Evolutionary conservation across 2,797 vertebrate genomes (phyloP), one percentile per base, ranked within the genome.

Genomic region (Gadopsis bispinosus): DNA sequence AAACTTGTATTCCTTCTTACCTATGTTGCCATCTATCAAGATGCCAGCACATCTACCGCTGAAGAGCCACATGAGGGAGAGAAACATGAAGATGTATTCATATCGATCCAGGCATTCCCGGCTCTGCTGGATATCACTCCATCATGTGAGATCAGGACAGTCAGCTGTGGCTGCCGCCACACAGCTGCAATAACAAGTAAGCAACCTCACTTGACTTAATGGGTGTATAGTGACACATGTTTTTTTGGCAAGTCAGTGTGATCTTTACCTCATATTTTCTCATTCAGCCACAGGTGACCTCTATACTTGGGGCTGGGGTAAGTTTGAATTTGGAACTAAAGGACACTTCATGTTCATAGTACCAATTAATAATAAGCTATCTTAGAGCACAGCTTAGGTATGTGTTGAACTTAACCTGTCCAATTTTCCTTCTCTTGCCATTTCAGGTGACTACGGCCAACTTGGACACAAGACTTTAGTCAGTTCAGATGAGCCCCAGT

Each of bases 281-380:
- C 1, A 29, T 92, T 81, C 90, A 99, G 98, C 95, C 5, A 77
- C 80, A 0, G 97, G 98, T 0, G 94, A 96, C 70, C 96, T 99
- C 56, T 99, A 97, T 89, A 98, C 98, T 19, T 99, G 98, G 98
- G 98, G 98, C 83, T 99, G 97, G 98, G 98, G 98, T 99, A 94
- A 96, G 89, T 51, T 54, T 77, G 16, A 13, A 48, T 64, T 65
- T 56, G 0, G 2, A 79, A 3, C 17, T 54, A 4, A 61, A 26
- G 63, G 56, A 53, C 4, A 39, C n/a, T 4, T 48, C 41, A 54
- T 43, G 26, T 37, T 65, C 11, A 10, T 19, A 43, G 13, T 70
- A 61, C 6, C 7, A 60, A 11, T 45, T 20, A 35, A 41, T 50
- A 7, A 48, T 31, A 1, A 7, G 11, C 33, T 31, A 33, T 12